A percentile compares a stretch with the other conserved stretches of the same genome.
Evolutionary conservation across 2,113 vertebrate species (phyloP).

Genomic region (Rafetus swinhoei): DNA sequence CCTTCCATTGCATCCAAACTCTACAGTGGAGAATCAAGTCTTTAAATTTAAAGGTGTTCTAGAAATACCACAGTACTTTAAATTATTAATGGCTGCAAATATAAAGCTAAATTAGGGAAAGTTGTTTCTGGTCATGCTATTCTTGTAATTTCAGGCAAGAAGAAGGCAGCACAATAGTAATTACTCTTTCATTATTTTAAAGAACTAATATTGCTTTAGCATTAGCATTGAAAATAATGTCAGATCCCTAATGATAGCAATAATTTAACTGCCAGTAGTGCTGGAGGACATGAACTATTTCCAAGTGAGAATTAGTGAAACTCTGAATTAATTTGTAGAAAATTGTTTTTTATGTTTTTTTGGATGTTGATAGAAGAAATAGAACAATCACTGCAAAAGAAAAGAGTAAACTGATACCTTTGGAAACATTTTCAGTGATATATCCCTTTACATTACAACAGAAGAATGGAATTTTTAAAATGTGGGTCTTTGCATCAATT

Average conservation of each 20-base stretch:
- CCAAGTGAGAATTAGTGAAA: too few relatives aligned
- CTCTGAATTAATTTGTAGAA: too few relatives aligned
- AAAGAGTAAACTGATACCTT: neutral
- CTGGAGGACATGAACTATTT: neutral
- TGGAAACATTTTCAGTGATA: neutral
- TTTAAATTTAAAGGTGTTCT: constrained; percentile 13
- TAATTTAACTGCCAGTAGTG: constrained; percentile 45
- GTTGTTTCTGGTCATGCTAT: neutral
- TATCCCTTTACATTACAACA: too few relatives aligned
- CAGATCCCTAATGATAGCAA: neutral
- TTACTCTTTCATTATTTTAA: neutral
- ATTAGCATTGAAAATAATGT: neutral
- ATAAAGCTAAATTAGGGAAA: neutral
- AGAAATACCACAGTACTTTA: constrained; percentile 1
- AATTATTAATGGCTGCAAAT: constrained; percentile 37
- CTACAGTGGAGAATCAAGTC: neutral
- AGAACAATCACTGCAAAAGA: neutral
- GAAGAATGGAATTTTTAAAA: too few relatives aligned
- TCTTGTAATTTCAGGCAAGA: constrained; percentile 20
- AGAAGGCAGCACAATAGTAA: constrained; percentile 3
- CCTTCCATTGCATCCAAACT: constrained; percentile 7
- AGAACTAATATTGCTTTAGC: neutral
- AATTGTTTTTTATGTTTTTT: too few relatives aligned
- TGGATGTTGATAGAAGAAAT: neutral
- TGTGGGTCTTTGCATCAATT: too few relatives aligned